Base-by-base conservation (phyloP, 2,888 invertebrate species). In the Stramonita haemastoma region DNA sequence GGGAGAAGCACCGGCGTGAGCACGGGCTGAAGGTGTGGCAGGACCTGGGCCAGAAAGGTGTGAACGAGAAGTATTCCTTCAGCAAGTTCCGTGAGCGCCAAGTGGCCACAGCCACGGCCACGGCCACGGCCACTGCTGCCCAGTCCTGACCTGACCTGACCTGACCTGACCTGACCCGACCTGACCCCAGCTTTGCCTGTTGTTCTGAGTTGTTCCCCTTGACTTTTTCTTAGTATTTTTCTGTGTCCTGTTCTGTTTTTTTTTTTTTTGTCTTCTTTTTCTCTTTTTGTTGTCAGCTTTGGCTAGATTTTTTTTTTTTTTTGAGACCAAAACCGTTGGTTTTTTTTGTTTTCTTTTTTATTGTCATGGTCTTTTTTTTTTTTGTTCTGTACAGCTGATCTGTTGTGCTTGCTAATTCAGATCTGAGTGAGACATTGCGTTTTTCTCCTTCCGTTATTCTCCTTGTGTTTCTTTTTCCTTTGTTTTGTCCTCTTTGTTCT, bases 1-100 rank as follows among this genome's bases (percentile, higher is more conserved):
- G 98, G 98, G 97, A 97, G 93, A 96, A 97, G 57, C 97, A 96
- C 95, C 96, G 97, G 57, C 94, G 95, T 87, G 96, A 96, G 94
- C 95, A 96, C 91, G 95, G 95, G 90, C 94, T 96, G 92, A 95
- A 92, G 91, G 86, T 91, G 11, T 96, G 96, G 96, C 93, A 94
- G 89, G 94, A 94, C 34, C 92, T 95, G 32, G 95, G 95, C 26
- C 94, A 94, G 91, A 94, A 94, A 94, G 95, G 95, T 94, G 94
- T 94, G 92, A 94, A 94, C 90, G 94, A 94, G 91, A 94, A 93
- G 87, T 95, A 93, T 92, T 93, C 93, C 87, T 92, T 94, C 89
- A 94, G 94, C 91, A 94, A 94, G 91, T 93, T 93, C 88, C 93
- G 95, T 91, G 95, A 95, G 73, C 91, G 91, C 79, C 91, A 90